Base-by-base conservation (phyloP, 2,888 invertebrate species). In the Parascotia fuliginaria region DNA sequence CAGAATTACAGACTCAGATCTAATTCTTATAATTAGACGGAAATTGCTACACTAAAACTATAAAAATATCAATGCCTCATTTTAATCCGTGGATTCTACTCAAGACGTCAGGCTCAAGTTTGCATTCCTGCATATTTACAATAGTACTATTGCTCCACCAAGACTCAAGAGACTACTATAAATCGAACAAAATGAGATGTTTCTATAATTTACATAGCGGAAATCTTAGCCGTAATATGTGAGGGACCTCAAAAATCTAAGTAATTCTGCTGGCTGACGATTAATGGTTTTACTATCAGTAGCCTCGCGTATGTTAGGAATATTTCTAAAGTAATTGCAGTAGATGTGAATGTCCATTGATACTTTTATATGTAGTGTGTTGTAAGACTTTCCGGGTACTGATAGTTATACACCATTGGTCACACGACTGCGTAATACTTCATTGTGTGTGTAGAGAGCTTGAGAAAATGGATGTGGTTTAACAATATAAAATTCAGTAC, bases 381-480 rank as follows among this genome's bases (percentile, higher is more conserved):
- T 24, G 24, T 24, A 24, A 42, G 43, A 46, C 48, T 42, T 69
- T 59, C 63, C 54, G 64, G 64, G 59, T 66, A 75, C 79, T 75
- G 77, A 59, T 66, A 74, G 79, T 65, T 73, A 53, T 55, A 43
- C 55, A 72, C 75, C 78, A 79, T 86, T 75, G 79, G 60, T 85
- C 83, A 83, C 84, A 72, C 65, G 56, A 34, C 47, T 50, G 61
- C 60, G 75, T 76, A 83, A 85, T 82, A 80, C 79, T 83, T 83
- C 81, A 79, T 75, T 80, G 79, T 77, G 55, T 46, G 6, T 24
- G 16, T 59, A 19, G 22, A 11, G 55, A 70, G 27, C 14, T 9
- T 14, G 2, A n/a, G 42, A 36, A 19, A 11, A 9, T 62, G 73
- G 81, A 84, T 73, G 57, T 45, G 83, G 76, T 45, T 75, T 45